Evolutionary conservation across 2,797 vertebrate species (phyloP), one percentile per base, ranked within the genome.

Genomic region (Tragopan temminckii): DNA sequence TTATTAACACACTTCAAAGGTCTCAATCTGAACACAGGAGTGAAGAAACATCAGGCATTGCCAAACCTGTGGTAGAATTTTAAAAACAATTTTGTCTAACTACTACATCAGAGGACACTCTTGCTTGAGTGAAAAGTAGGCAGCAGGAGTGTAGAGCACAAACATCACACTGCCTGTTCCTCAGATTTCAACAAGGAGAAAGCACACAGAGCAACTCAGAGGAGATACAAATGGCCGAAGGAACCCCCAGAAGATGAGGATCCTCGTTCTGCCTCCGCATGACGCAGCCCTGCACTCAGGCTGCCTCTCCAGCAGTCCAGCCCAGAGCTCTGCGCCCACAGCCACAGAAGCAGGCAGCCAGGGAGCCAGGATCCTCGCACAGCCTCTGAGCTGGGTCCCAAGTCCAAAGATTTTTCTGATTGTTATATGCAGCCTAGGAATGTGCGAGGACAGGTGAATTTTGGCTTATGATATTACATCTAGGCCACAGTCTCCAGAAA

Each of bases 41-140:
- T 71, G 48, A 89, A 90, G 48, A 75, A 94, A 91, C 88, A 86
- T 48, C 68, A 92, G 53, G 69, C 38, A 40, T 7, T 33, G 55
- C 25, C 79, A 88, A 84, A 79, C 43, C 27, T 43, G 58, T 40
- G 63, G 16, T 88, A 62, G 63, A 80, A 63, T 68, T 79, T 79
- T 48, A 46, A 57, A 64, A 79, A 74, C 29, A 52, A 52, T 80
- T 84, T 52, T 88, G 68, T 61, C 66, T 82, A 72, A 82, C 86
- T 58, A 63, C 61, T 35, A 31, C 43, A 55, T 52, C 62, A 92
- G 70, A 59, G 83, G 90, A 90, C 59, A 91, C 46, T 75, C 77
- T 62, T 66, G 59, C 42, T 76, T 29, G 42, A 80, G 55, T 25
- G 45, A 78, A 71, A 90, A 90, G 57, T 11, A 78, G 71, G 33